Base-by-base conservation (phyloP, 2,888 invertebrate genomes). In the Melieria omissa region DNA sequence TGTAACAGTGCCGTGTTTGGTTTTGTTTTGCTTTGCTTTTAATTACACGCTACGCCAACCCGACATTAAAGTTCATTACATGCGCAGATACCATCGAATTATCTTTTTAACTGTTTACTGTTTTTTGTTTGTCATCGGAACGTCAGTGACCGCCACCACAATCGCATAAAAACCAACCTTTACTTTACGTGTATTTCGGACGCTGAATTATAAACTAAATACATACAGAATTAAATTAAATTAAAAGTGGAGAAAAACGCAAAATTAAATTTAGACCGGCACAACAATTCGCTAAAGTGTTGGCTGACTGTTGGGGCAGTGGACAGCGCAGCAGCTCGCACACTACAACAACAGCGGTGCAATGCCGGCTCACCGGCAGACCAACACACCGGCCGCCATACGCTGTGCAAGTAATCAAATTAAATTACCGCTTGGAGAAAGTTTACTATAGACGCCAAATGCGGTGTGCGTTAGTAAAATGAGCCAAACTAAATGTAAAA, bases 381-480 rank as follows among this genome's bases (percentile, higher is more conserved):
- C n/a, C n/a, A n/a, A n/a, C n/a, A 55, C 42, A 62, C 55, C 49
- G 45, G 54, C 45, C 62, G 58, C 6, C 42, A 41, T 57, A 16
- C 9, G 44, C 55, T 62, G 54, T 55, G 41, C 55, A 47, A 63
- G 69, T 69, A 69, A 62, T 62, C 62, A 69, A 62, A 63, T 69
- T 69, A 55, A 54, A 69, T 63, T 29, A 62, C 63, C n/a, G 55
- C 55, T 62, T 46, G 41, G 69, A 69, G 69, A 69, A 69, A 69
- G 69, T 69, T 62, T 46, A 16, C 9, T 14, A 65, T 67, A 6
- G 46, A 58, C 29, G 29, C 29, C 29, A 29, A 29, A 29, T 29
- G 2, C 29, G 29, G 2, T 29, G 29, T 29, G 29, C 29, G 29
- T 29, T 29, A 29, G 29, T 29, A 29, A 47, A n/a, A 14, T 14